Evolutionary conservation across 2,797 vertebrate genomes (phyloP), one percentile per base, ranked within the genome.

Genomic region (Neopelma chrysocephalum): DNA sequence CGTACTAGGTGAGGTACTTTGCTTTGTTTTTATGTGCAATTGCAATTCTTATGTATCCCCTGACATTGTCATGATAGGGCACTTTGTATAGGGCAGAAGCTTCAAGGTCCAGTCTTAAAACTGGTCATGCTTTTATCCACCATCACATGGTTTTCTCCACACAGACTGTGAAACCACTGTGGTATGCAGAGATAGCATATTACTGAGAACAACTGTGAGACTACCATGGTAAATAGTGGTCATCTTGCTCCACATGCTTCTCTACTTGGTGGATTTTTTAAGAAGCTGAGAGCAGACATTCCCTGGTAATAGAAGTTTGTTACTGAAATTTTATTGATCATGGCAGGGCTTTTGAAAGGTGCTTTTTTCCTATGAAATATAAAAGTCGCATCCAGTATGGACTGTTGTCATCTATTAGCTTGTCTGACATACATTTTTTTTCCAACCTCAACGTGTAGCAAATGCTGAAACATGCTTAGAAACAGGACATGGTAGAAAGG

Each of bases 381-480:
- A 62, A 48, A 87, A 78, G 38, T 7, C 19, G 18, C 7, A 70
- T 61, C 10, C n/a, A 69, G 9, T 54, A 47, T 34, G 12, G 21
- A 22, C 16, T 51, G 14, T 60, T 3, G 3, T 38, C 9, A 57
- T n/a, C 38, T 48, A 18, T 43, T 51, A 72, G 12, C 13, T 77
- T 78, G 12, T n/a, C 25, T 58, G 36, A 48, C 10, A 27, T 4
- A 12, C 2, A 1, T 32, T 71, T 58, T 76, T 48, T 76, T 26
- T 0, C 40, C 32, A 73, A 1, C 3, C 21, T 62, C 3, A 1
- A 17, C 18, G 14, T 25, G 9, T 25, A 73, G 53, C 0, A 16
- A 87, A 77, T 75, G 31, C n/a, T 75, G 36, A 91, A 87, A 36
- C 15, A 19, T 18, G 54, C 15, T n/a, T 73, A 73, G 57, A 68